These are phyloP conservation scores for Gymnocephalus cernua DNA, from an alignment of 2,113 vertebrate species.

Conservation along the genomic window DNA sequence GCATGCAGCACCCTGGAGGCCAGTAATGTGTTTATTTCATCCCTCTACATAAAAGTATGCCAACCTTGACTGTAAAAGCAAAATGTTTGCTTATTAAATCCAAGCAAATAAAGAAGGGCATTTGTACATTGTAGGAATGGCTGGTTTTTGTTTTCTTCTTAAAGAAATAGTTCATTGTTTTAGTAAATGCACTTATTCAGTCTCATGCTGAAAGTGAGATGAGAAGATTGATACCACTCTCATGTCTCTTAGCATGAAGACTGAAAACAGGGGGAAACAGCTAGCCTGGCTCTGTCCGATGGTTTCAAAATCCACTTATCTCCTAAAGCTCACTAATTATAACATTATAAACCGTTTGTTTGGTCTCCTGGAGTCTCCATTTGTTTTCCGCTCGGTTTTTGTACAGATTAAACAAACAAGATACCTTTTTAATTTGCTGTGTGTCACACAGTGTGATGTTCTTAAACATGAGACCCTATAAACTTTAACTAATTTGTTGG, in stretches of 20 bases:
- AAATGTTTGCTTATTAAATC: neutral
- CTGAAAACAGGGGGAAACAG: neutral
- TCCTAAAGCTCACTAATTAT: neutral
- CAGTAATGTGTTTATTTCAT: slow-evolving; percentile 2
- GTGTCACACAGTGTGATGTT: neutral
- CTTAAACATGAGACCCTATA: neutral
- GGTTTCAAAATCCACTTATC: neutral
- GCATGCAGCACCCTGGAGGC: slow-evolving; percentile 24
- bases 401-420: neutral
- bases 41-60: neutral
- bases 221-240: neutral
- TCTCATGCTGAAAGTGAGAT: neutral
- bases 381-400: neutral
- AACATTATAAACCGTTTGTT: neutral
- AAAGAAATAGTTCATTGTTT: neutral
- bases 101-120: neutral
- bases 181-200: neutral
- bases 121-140: neutral
- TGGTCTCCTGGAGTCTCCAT: neutral
- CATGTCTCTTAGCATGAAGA: neutral
- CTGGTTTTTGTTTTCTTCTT: neutral
- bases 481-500: neutral
- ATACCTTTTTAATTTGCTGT: slow-evolving; percentile 1
- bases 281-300: neutral
- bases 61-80: slow-evolving; percentile 12